phyloP scores from a whole-genome alignment of 2,797 vertebrate genomes.

The Adelosebastes latens region DNA sequence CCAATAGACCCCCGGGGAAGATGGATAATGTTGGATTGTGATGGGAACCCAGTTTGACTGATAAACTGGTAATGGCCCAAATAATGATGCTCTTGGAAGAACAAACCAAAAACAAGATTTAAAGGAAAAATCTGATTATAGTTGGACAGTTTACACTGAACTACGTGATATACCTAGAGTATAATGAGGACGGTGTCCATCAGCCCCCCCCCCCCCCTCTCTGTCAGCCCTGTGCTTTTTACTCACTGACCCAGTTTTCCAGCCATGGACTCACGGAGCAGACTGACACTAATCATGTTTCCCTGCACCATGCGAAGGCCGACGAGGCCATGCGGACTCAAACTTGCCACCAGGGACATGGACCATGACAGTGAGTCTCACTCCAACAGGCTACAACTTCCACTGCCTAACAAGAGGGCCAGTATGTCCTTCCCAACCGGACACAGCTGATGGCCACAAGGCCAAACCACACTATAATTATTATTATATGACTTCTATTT shows the following conservation, averaged over 20 bases:
- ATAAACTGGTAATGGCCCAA: conserved; percentile 4
- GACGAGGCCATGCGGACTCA: not conserved
- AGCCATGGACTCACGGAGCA: conserved; percentile 1
- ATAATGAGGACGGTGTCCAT: not conserved
- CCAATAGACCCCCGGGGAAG: not conserved
- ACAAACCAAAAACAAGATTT: not conserved
- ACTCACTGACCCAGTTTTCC: conserved; percentile 19
- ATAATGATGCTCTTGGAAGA: conserved; percentile 9
- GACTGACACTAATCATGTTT: conserved; percentile 49
- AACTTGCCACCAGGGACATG: not conserved
- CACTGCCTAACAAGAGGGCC: not conserved
- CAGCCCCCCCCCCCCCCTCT: not conserved
- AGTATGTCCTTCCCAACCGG: not conserved
- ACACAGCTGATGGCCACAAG: not conserved
- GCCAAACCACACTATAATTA: not conserved
- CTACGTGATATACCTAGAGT: not conserved
- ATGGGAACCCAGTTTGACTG: conserved; percentile 1
- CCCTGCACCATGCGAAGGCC: conserved; percentile 6
- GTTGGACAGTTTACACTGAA: not conserved
- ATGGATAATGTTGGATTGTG: conserved; percentile 1
- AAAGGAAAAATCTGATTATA: not conserved
- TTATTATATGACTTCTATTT: conserved; percentile 13
- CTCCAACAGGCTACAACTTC: conserved; percentile 16
- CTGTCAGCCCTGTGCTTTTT: not conserved
- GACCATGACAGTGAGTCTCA: conserved; percentile 20